Conservation (phyloP, 2,113 vertebrate genomes). For the Taurulus bubalis region DNA sequence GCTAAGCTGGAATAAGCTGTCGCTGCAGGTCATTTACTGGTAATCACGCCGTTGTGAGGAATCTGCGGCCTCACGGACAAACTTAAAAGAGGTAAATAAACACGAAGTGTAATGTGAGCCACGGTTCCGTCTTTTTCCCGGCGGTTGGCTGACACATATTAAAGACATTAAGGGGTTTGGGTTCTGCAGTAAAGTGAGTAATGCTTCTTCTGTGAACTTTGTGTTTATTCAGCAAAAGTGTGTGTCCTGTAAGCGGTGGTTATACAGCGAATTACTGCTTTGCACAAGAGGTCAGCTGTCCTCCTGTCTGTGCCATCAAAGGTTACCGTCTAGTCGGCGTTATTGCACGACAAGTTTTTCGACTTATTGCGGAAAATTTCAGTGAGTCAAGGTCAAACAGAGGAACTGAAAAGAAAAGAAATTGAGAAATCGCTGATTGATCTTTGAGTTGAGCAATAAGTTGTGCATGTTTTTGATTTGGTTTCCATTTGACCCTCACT, state of each 20-base stretch:
- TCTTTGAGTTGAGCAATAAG: not conserved
- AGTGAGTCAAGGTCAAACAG: constrained; percentile 10
- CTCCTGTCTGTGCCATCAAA: constrained; percentile 31
- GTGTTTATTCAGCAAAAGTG: constrained; percentile 36
- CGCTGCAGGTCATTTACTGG: constrained; percentile 34
- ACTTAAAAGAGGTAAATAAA: constrained; percentile 9
- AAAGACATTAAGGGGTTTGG: not conserved
- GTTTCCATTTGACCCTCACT: not conserved
- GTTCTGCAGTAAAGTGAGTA: constrained; percentile 35
- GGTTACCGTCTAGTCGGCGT: constrained; percentile 33
- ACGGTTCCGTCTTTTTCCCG: not conserved
- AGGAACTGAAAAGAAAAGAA: constrained; percentile 33
- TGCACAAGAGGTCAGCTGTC: constrained; percentile 59
- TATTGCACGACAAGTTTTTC: constrained; percentile 15
- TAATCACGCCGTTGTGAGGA: constrained; percentile 26
- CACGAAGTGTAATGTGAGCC: not conserved
- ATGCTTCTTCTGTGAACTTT: constrained; percentile 34
- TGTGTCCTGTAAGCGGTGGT: constrained; percentile 17
- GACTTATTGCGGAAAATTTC: constrained; percentile 18
- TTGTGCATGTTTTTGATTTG: not conserved
- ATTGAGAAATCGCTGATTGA: not conserved
- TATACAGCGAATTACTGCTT: constrained; percentile 28
- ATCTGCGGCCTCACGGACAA: not conserved
- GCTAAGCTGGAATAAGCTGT: constrained; percentile 41
- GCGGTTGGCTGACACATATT: not conserved